phyloP scores from a whole-genome alignment of 2,113 vertebrate genomes.

The Dinomys branickii region DNA sequence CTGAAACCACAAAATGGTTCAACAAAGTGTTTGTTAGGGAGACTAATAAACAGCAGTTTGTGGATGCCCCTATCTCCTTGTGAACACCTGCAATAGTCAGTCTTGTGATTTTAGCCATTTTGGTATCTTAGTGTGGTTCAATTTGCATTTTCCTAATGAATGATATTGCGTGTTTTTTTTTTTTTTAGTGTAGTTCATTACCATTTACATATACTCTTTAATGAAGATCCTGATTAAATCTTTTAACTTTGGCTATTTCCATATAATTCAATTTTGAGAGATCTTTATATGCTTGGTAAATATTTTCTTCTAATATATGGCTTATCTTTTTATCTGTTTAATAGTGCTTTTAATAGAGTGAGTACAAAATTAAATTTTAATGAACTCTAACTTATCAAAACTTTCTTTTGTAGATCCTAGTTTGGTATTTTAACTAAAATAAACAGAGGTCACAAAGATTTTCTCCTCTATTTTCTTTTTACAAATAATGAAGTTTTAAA shows the following conservation, averaged over 20 bases:
- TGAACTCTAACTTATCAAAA: neutral
- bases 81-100: neutral
- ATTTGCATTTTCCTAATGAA: neutral
- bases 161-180: neutral
- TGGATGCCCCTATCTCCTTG: neutral
- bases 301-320: neutral
- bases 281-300: neutral
- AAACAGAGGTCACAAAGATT: neutral
- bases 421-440: neutral
- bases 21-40: neutral
- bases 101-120: neutral
- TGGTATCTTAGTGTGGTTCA: neutral
- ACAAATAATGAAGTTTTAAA: neutral
- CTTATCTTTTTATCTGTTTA: slow-evolving; percentile 16
- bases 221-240: neutral
- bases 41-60: neutral
- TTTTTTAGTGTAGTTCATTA: neutral
- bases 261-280: neutral
- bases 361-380: neutral
- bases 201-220: neutral
- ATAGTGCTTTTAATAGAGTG: neutral
- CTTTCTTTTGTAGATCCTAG: neutral
- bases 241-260: neutral
- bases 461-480: slow-evolving; percentile 11
- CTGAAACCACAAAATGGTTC: neutral